phyloP scores from a whole-genome alignment of 2,797 vertebrate species.

The Danio albolineatus region DNA sequence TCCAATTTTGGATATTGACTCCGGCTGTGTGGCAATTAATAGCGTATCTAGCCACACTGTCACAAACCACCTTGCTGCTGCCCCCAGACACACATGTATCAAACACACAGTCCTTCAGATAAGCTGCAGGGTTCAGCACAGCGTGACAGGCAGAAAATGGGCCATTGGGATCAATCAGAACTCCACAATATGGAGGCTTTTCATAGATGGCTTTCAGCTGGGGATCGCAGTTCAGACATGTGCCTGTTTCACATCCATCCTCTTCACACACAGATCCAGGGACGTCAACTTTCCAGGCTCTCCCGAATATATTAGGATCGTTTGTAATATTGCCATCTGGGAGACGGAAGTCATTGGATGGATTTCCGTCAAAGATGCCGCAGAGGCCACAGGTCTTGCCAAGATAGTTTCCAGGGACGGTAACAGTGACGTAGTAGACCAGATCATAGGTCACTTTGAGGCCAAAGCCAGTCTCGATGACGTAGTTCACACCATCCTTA shows the following conservation, averaged over 20 bases:
- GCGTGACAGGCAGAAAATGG: conserved; percentile 72
- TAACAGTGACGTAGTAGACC: conserved; percentile 71
- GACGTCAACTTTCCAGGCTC: conserved; percentile 70
- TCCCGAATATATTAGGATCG: conserved; percentile 70
- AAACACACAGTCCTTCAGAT: conserved; percentile 77
- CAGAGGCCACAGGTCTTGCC: conserved; percentile 76
- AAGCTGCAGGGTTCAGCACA: conserved; percentile 68
- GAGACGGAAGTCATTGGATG: conserved; percentile 75
- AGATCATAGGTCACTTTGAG: conserved; percentile 76
- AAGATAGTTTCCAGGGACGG: conserved; percentile 73
- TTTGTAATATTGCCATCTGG: conserved; percentile 65
- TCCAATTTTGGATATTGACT: conserved; percentile 73
- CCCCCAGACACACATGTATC: conserved; percentile 71
- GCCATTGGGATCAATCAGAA: conserved; percentile 67
- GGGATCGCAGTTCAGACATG: conserved; percentile 67
- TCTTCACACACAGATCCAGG: conserved; percentile 64
- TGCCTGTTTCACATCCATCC: conserved; percentile 68
- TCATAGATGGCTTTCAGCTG: conserved; percentile 66
- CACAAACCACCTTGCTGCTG: conserved; percentile 71
- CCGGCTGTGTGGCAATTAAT: conserved; percentile 70
- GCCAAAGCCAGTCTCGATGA: conserved; percentile 72
- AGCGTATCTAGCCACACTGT: conserved; percentile 74
- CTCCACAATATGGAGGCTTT: conserved; percentile 69
- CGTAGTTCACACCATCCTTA: conserved; percentile 64
- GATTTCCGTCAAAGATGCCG: conserved; percentile 75